Evolutionary conservation across 2,797 vertebrate species (phyloP), one percentile per base, ranked within the genome.

Genomic region (Melanotaenia parkinsoni): DNA sequence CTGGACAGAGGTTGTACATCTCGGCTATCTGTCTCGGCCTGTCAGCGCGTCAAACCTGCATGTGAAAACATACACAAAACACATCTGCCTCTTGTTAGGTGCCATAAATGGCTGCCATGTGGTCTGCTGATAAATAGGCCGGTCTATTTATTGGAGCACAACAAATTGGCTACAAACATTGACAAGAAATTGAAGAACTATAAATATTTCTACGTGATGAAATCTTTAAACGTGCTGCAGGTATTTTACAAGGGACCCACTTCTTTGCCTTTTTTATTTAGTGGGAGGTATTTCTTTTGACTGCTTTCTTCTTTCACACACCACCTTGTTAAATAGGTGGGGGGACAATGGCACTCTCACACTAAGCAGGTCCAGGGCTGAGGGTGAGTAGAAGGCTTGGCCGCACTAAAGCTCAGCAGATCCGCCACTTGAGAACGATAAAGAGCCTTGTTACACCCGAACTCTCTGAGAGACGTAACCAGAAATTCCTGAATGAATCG

Each of bases 31-130:
- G 89, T 93, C 89, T 92, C 63, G 12, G 80, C 70, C 89, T 93
- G 94, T 95, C 94, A 92, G 91, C 88, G 83, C 79, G 84, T 94
- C 92, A 90, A 93, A 94, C 91, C 92, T 93, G 91, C 92, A 94
- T 88, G 93, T 85, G 91, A 94, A 95, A 94, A 93, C 90, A 86
- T 91, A 94, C 88, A 94, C 93, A 93, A 90, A 86, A 90, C 88
- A 94, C 96, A 97, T 96, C 95, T 97, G 96, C 95, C 95, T 95
- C 93, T 95, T 93, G 94, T 97, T 97, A 96, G 88, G 71, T 81
- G 47, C 90, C 92, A 93, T 89, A 94, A 95, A 95, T 95, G 95
- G 88, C 94, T 95, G 94, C 95, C 95, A 96, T 96, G 95, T 96
- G 95, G 92, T 84, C 91, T 82, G 83, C 94, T 95, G 95, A 95